Evolutionary conservation across 2,113 vertebrate species (phyloP), one percentile per base, ranked within the genome.

Genomic region (Orycteropus afer): DNA sequence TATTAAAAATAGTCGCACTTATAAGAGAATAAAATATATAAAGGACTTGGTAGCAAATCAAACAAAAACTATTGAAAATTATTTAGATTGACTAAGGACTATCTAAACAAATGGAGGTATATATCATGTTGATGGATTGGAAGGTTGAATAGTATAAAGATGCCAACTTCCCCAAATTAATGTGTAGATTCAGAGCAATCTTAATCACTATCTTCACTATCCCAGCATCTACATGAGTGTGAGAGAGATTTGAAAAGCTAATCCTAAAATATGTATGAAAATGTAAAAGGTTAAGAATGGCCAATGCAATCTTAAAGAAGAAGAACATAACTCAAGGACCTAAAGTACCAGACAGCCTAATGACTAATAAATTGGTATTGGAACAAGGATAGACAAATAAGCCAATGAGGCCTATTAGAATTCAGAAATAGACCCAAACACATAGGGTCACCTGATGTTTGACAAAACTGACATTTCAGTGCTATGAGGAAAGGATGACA

Each of bases 381-480:
- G 63, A 79, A 18, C 42, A 83, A 86, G 51, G 47, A 80, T 18
- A 90, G 86, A 95, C 79, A 86, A 65, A 73, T 90, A 94, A 95
- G 47, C 45, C 86, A 89, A 53, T 65, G 55, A 53, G 74, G 91
- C 18, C 87, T 57, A 96, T 89, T 61, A 80, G 74, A 86, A 77
- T 67, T 95, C 84, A 96, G 82, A 97, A 88, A 82, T n/a, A 84
- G 82, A 95, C 79, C 74, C 51, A 81, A 82, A 82, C 37, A 95
- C 81, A 83, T 5, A 67, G 20, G 91, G 83, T 91, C 79, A 87
- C 69, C 89, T 96, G 86, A 91, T 77, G 71, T 91, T 77, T 96
- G 86, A 89, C 93, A 91, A 93, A 86, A 79, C 69, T 94, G 89
- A 96, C 95, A 96, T 7, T 86, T 32, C 17, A 86, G 69, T 65